Evolutionary conservation across 2,888 invertebrate species (phyloP).

Genomic region (Volucella bombylans): DNA sequence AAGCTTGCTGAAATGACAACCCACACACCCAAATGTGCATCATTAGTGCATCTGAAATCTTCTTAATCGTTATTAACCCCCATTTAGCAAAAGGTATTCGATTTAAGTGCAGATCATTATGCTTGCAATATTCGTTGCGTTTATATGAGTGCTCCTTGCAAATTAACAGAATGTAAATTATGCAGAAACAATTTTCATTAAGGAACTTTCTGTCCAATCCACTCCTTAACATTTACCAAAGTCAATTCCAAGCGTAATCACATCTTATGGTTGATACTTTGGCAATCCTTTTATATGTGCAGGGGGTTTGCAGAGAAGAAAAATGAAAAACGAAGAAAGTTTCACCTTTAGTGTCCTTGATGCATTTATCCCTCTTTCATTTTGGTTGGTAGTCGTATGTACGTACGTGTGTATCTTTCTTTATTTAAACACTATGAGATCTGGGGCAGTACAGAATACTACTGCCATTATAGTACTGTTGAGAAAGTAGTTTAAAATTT

Average conservation of each 20-base stretch:
- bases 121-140: constrained; percentile 8
- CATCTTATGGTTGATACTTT: constrained; percentile 38
- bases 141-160: constrained; percentile 17
- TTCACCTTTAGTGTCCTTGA: constrained; percentile 65
- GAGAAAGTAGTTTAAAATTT: constrained; percentile 10
- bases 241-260: constrained; percentile 60
- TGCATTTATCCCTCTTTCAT: constrained; percentile 36
- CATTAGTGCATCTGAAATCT: constrained; percentile 49
- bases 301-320: not conserved
- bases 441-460: not conserved
- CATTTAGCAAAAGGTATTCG: constrained; percentile 48
- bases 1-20: not conserved
- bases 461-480: not conserved
- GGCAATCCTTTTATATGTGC: constrained; percentile 28
- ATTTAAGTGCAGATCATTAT: constrained; percentile 47
- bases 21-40: constrained; percentile 15
- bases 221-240: constrained; percentile 48
- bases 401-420: constrained; percentile 3
- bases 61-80: constrained; percentile 41
- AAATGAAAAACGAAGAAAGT: constrained; percentile 14
- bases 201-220: constrained; percentile 54
- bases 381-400: too few species aligned
- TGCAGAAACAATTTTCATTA: constrained; percentile 63
- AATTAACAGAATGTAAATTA: constrained; percentile 57
- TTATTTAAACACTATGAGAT: constrained; percentile 2